Percentiles rank a stretch among this genome's conserved stretches.
phyloP scores from a whole-genome alignment of 1,140 invertebrate genomes.

The Conus ventricosus region DNA sequence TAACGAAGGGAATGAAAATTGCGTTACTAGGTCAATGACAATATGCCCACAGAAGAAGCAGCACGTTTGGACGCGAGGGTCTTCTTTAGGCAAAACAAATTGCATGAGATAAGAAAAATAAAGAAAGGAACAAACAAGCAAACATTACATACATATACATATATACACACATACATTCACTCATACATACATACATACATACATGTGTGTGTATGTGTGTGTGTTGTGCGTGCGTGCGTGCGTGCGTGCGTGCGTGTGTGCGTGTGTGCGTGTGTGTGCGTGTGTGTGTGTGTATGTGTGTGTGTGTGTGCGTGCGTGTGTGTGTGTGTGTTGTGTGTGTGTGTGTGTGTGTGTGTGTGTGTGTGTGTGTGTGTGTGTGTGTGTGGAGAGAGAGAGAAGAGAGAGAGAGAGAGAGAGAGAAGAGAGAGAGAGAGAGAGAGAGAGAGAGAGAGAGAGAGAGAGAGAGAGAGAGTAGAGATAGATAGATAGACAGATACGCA shows the following conservation, averaged over 20 bases:
- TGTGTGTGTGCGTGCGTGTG: slow-evolving; percentile 5
- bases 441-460: too few species aligned
- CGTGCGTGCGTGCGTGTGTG: slow-evolving; percentile 11
- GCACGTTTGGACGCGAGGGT: too few species aligned
- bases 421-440: not conserved
- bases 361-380: not conserved
- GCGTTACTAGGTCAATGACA: too few species aligned
- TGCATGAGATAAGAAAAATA: too few species aligned
- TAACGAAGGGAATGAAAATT: too few species aligned
- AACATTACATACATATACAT: too few species aligned
- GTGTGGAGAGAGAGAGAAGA: not conserved
- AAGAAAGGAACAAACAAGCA: too few species aligned
- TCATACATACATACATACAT: not conserved
- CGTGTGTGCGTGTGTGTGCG: not conserved
- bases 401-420: not conserved
- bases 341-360: not conserved
- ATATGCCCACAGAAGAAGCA: too few species aligned
- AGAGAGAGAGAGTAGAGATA: not conserved
- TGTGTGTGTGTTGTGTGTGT: slow-evolving; percentile 16
- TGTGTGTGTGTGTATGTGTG: not conserved
- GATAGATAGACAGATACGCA: not conserved
- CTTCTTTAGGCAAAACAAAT: too few species aligned
- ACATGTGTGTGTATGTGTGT: not conserved
- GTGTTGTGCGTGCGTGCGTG: not conserved
- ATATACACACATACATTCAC: too few species aligned